Evolutionary conservation across 2,888 invertebrate species (phyloP).

Genomic region (Agapetus fuscipes): DNA sequence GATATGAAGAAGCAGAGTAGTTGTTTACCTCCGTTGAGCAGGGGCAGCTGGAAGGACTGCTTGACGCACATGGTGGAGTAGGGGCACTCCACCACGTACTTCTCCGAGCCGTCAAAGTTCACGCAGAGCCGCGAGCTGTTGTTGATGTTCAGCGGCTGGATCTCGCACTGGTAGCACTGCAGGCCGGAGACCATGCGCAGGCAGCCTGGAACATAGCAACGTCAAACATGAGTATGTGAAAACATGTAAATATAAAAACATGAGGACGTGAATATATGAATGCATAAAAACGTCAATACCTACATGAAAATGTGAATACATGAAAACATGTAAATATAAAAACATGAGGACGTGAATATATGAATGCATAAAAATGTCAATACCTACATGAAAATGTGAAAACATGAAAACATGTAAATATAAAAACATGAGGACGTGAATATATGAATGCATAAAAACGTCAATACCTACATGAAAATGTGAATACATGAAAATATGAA

Average conservation of each 20-base stretch:
- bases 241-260: not conserved
- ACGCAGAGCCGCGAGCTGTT: slow-evolving; percentile 60
- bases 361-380: too few species aligned
- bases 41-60: slow-evolving; percentile 53
- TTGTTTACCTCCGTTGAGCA: slow-evolving; percentile 57
- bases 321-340: not conserved
- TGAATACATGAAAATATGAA: too few species aligned
- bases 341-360: too few species aligned
- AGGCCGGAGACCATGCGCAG: slow-evolving; percentile 36
- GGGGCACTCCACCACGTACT: slow-evolving; percentile 65
- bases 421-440: too few species aligned
- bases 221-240: not conserved
- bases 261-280: not conserved
- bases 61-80: slow-evolving; percentile 80
- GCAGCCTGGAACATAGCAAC: slow-evolving; percentile 2
- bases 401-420: too few species aligned
- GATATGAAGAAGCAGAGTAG: too few species aligned
- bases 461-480: too few species aligned
- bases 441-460: too few species aligned
- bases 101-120: slow-evolving; percentile 62
- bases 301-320: too few species aligned
- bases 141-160: slow-evolving; percentile 50
- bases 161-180: slow-evolving; percentile 66
- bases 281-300: not conserved
- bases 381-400: too few species aligned